These are phyloP conservation scores for Stomorhina lunata DNA, from an alignment of 2,888 invertebrate genomes.

Conservation along the genomic window DNA sequence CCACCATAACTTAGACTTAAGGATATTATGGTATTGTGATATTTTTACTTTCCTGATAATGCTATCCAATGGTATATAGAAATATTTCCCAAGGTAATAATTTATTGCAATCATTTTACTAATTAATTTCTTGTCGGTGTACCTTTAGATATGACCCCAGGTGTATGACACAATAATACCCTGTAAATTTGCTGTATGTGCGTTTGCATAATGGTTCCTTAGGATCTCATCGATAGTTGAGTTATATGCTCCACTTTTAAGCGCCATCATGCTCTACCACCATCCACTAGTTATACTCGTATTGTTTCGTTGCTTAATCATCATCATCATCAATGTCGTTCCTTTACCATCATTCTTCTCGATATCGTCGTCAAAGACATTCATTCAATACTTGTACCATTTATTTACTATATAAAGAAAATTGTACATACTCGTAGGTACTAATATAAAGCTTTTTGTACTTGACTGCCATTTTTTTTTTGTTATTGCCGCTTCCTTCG, in stretches of 20 bases:
- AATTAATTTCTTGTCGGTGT: no score
- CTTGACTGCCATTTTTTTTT: slow-evolving; percentile 35
- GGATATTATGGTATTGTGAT: no score
- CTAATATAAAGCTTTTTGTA: neutral
- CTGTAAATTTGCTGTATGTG: slow-evolving; percentile 8
- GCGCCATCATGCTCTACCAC: slow-evolving; percentile 39
- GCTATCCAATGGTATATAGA: no score
- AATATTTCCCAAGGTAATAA: no score
- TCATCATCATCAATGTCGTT: neutral
- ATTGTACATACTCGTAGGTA: neutral
- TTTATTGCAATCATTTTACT: no score
- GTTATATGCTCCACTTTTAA: slow-evolving; percentile 47
- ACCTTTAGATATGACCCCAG: neutral
- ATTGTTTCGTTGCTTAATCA: neutral
- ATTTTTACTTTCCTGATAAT: no score
- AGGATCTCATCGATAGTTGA: slow-evolving; percentile 29
- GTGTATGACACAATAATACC: slow-evolving; percentile 3
- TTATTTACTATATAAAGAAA: neutral
- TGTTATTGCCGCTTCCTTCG: neutral
- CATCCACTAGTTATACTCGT: neutral
- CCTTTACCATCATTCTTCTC: neutral
- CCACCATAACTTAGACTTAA: no score
- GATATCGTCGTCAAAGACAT: neutral
- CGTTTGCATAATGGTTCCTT: neutral
- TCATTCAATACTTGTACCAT: neutral